Conservation (phyloP, 1,140 invertebrate genomes). For the Drosophila nebulosa region DNA sequence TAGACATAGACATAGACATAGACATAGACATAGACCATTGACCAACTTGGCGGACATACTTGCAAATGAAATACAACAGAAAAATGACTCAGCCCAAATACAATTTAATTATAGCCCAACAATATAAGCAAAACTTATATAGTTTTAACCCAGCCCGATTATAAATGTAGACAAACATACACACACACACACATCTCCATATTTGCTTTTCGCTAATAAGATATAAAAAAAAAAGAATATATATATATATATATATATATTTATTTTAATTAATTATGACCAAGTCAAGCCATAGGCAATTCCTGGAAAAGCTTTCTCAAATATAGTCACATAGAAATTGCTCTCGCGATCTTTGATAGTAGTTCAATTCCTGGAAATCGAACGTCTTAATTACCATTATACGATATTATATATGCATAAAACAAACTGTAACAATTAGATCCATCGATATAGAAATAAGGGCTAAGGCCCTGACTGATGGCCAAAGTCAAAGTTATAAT, state of each 20-base stretch:
- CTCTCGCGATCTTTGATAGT: too few relatives aligned
- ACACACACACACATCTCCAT: neutral
- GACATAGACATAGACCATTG: conserved; percentile 52
- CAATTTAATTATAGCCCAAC: conserved; percentile 73
- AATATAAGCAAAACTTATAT: conserved; percentile 63
- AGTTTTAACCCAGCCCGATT: conserved; percentile 63
- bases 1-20: conserved; percentile 63
- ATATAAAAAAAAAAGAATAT: conserved; percentile 33
- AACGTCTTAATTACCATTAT: neutral
- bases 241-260: conserved; percentile 24
- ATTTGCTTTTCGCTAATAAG: neutral
- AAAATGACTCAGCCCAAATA: conserved; percentile 68
- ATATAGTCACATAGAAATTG: conserved; percentile 19
- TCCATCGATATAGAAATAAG: too few relatives aligned
- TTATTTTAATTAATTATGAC: conserved; percentile 69
- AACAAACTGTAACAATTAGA: neutral
- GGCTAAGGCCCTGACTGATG: too few relatives aligned
- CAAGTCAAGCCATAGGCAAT: conserved; percentile 32
- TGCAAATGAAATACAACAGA: conserved; percentile 23
- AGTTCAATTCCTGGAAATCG: too few relatives aligned
- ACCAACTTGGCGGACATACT: conserved; percentile 61
- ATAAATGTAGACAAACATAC: conserved; percentile 53
- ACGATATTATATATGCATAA: neutral
- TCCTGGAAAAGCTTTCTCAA: conserved; percentile 54
- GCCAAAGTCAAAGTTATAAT: too few relatives aligned